A percentile compares a stretch with the other conserved stretches of the same genome.
Evolutionary conservation across 1,140 invertebrate species (phyloP).

Genomic region (Anoplolepis gracilipes): DNA sequence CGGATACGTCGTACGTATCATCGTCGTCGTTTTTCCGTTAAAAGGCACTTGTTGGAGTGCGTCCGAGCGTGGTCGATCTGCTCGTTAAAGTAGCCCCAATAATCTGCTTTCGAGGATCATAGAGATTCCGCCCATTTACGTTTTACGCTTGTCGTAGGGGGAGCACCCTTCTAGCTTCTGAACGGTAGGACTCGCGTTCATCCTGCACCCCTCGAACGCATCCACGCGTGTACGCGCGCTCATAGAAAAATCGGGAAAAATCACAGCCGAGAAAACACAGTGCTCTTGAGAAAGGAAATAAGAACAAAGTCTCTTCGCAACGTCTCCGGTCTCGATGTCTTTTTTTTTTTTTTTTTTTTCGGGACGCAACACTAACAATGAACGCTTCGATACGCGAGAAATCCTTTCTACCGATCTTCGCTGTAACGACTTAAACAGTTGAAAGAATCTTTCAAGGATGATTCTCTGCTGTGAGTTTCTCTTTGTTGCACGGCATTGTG

Average conservation of each 20-base stretch:
- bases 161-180: constrained; percentile 27
- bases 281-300: constrained; percentile 38
- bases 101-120: constrained; percentile 84
- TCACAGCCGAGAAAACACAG: constrained; percentile 42
- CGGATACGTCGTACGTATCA: constrained; percentile 66
- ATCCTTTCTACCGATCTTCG: constrained; percentile 52
- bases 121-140: constrained; percentile 68
- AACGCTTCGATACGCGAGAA: constrained; percentile 41
- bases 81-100: constrained; percentile 78
- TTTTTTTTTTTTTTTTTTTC: constrained; percentile 43
- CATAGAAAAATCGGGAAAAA: constrained; percentile 56
- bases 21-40: constrained; percentile 78
- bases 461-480: constrained; percentile 52
- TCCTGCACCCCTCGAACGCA: constrained; percentile 59
- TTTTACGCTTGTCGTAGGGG: constrained; percentile 26
- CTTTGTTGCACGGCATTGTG: constrained; percentile 48
- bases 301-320: constrained; percentile 54
- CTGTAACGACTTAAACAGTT: constrained; percentile 76
- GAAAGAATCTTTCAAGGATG: constrained; percentile 74
- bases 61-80: constrained; percentile 83
- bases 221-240: constrained; percentile 55
- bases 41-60: constrained; percentile 84
- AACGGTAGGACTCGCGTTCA: constrained; percentile 56
- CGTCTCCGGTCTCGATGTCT: constrained; percentile 42
- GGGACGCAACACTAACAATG: constrained; percentile 53